phyloP scores from a whole-genome alignment of 2,888 invertebrate genomes.

The Macropis europaea region DNA sequence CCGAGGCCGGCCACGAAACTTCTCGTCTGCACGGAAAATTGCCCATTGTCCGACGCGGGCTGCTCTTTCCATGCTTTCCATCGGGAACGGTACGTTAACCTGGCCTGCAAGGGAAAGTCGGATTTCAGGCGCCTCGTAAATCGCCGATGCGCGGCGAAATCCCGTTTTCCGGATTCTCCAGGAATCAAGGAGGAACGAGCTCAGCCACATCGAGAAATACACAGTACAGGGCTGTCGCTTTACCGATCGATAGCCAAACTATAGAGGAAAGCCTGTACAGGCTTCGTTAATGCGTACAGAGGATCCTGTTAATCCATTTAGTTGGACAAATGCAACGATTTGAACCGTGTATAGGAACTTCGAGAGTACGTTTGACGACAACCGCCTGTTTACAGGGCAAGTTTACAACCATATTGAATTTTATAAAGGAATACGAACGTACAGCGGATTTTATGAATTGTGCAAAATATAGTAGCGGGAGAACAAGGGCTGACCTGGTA shows the following conservation, averaged over 20 bases:
- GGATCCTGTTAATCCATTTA: background rate
- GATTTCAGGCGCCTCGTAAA: constrained; percentile 41
- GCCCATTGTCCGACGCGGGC: constrained; percentile 57
- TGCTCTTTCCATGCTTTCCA: constrained; percentile 34
- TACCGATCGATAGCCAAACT: background rate
- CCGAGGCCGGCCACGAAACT: constrained; percentile 63
- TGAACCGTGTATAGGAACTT: background rate
- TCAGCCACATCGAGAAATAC: background rate
- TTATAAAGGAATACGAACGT: no score
- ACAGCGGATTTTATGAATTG: no score
- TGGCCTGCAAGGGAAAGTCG: constrained; percentile 11
- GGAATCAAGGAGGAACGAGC: constrained; percentile 4
- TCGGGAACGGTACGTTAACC: constrained; percentile 8
- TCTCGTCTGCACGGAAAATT: constrained; percentile 62
- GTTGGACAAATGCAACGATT: background rate
- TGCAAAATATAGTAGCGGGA: no score
- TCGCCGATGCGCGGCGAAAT: constrained; percentile 21
- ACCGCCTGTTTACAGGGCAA: no score
- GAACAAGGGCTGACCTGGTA: no score
- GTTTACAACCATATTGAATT: no score
- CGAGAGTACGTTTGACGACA: no score
- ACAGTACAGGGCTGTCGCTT: background rate
- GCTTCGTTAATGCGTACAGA: background rate
- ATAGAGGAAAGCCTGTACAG: background rate
- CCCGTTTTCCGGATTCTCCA: background rate